Conservation (phyloP, 2,888 invertebrate species). For the Steinernema hermaphroditum region DNA sequence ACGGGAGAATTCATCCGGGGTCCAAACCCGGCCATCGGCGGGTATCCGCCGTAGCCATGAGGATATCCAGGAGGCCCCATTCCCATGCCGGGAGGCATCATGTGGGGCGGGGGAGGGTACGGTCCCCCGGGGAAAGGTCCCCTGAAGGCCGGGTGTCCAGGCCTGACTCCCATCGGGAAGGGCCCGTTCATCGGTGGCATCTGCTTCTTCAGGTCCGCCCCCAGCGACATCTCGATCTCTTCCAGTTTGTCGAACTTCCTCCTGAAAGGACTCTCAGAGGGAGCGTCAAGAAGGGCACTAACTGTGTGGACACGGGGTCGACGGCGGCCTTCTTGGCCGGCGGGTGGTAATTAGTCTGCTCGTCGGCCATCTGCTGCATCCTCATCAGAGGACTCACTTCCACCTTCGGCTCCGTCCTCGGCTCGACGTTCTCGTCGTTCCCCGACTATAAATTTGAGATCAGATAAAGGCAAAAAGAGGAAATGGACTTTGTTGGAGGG, state of each 20-base stretch:
- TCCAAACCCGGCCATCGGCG: not conserved
- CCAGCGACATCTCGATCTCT: conserved; percentile 23
- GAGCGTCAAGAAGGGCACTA: not conserved
- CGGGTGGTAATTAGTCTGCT: not conserved
- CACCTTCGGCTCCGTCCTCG: not conserved
- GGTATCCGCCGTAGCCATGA: not conserved
- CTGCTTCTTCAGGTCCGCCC: not conserved
- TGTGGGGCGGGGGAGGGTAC: not conserved
- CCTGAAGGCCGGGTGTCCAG: not conserved
- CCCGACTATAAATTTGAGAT: not conserved
- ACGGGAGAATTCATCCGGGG: not conserved
- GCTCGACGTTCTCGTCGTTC: conserved; percentile 16
- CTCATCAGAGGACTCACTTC: conserved; percentile 22
- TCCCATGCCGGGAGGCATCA: conserved; percentile 5
- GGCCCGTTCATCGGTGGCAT: not conserved
- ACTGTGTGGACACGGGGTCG: conserved; percentile 5
- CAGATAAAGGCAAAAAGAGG: not conserved
- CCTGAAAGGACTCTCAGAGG: not conserved
- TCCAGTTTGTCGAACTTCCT: conserved; percentile 19
- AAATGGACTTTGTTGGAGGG: too few relatives aligned
- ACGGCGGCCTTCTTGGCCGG: conserved; percentile 2
- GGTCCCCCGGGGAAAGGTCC: not conserved
- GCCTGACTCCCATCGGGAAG: not conserved
- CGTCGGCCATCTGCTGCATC: conserved; percentile 27
- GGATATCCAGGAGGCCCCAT: not conserved